Evolutionary conservation across 23 tunicate species (phyloP).

Genomic region (Styela plicata): DNA sequence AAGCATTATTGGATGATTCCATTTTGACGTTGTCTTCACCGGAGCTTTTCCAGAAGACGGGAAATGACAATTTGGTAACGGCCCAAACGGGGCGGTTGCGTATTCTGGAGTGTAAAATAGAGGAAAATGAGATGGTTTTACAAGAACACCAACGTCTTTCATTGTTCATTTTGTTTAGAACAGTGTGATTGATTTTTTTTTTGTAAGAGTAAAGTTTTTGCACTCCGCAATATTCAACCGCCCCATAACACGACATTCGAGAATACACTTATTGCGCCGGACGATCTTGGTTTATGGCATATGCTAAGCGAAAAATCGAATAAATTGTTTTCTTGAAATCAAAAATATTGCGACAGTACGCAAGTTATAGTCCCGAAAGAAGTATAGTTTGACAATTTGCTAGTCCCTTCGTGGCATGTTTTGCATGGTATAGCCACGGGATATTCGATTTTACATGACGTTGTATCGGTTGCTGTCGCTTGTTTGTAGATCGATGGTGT

Average conservation of each 20-base stretch:
- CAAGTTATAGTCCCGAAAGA: not conserved
- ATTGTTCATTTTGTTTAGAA: not conserved
- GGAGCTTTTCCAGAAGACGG: slow-evolving; percentile 52
- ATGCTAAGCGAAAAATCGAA: too few species aligned
- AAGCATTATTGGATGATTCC: slow-evolving; percentile 48
- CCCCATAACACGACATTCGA: too few species aligned
- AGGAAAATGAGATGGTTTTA: not conserved
- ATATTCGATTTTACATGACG: slow-evolving; percentile 40
- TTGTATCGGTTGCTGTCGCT: slow-evolving; percentile 44
- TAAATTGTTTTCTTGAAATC: too few species aligned
- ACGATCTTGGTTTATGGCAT: too few species aligned
- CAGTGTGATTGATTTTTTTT: not conserved
- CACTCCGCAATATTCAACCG: slow-evolving; percentile 40
- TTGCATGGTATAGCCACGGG: not conserved
- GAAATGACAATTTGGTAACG: slow-evolving; percentile 40
- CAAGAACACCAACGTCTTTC: slow-evolving; percentile 4
- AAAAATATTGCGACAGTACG: too few species aligned
- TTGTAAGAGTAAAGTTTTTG: not conserved
- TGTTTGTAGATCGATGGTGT: slow-evolving; percentile 39
- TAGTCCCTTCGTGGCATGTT: not conserved
- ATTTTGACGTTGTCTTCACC: slow-evolving; percentile 34
- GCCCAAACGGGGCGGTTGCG: slow-evolving; percentile 76
- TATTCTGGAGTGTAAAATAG: slow-evolving; percentile 45
- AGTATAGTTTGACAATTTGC: too few species aligned
- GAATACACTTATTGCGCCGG: too few species aligned